These are phyloP conservation scores for Oophaga sylvatica DNA, from an alignment of 2,797 vertebrate genomes.

Conservation along the genomic window DNA sequence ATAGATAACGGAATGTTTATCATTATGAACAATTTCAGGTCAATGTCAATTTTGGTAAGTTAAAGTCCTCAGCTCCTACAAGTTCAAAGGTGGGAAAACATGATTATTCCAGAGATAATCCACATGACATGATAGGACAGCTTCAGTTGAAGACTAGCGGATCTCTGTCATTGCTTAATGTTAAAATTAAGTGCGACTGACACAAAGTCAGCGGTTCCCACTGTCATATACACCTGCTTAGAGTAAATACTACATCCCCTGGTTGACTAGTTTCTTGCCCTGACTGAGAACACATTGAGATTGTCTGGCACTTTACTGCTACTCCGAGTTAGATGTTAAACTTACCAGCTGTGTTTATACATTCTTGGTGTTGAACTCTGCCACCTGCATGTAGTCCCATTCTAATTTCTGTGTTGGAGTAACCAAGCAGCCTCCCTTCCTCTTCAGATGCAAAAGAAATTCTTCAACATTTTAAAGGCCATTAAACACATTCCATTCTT, in stretches of 20 bases:
- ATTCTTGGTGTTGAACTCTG: slow-evolving; percentile 37
- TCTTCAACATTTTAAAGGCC: slow-evolving; percentile 53
- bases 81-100: neutral
- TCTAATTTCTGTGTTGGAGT: slow-evolving; percentile 31
- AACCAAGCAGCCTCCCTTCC: slow-evolving; percentile 30
- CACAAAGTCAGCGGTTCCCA: slow-evolving; percentile 10
- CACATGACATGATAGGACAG: neutral
- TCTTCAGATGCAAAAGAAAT: slow-evolving; percentile 17
- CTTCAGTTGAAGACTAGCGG: neutral
- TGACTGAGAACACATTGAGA: slow-evolving; percentile 34
- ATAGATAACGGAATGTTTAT: slow-evolving; percentile 1
- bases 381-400: slow-evolving; percentile 33
- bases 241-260: slow-evolving; percentile 6
- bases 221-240: slow-evolving; percentile 15
- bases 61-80: neutral
- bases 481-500: slow-evolving; percentile 54
- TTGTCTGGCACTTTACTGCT: slow-evolving; percentile 42
- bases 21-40: neutral
- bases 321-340: slow-evolving; percentile 39
- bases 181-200: slow-evolving; percentile 16
- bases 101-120: slow-evolving; percentile 11
- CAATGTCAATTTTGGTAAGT: slow-evolving; percentile 8
- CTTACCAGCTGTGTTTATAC: slow-evolving; percentile 54
- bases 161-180: neutral
- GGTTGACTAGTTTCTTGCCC: slow-evolving; percentile 25